Percentiles rank a stretch among this genome's conserved stretches.
phyloP scores from a whole-genome alignment of 2,113 vertebrate genomes.

The Platichthys flesus region DNA sequence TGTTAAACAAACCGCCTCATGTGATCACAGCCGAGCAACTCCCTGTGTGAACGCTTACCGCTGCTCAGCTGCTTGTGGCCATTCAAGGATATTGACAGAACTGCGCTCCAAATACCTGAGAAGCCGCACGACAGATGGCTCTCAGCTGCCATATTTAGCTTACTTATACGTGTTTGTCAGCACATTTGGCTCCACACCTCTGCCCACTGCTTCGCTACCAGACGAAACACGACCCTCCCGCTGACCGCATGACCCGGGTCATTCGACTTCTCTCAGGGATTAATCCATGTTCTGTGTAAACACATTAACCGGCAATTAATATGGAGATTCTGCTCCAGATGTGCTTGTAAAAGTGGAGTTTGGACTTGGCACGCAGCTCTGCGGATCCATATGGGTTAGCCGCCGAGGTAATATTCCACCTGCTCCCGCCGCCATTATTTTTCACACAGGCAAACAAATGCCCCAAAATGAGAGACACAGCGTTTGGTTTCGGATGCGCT shows the following conservation, averaged over 20 bases:
- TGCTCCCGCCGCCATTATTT: constrained; percentile 72
- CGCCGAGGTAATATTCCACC: constrained; percentile 72
- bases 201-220: constrained; percentile 1
- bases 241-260: constrained; percentile 62
- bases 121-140: constrained; percentile 48
- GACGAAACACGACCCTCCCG: constrained; percentile 25
- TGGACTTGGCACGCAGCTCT: constrained; percentile 65
- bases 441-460: constrained; percentile 69
- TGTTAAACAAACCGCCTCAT: constrained; percentile 38
- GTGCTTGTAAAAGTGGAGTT: constrained; percentile 74
- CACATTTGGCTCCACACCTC: constrained; percentile 25
- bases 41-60: too few species aligned
- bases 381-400: constrained; percentile 68
- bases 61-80: constrained; percentile 16
- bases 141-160: constrained; percentile 31
- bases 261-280: constrained; percentile 60
- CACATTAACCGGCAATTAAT: constrained; percentile 77
- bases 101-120: constrained; percentile 17
- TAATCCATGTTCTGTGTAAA: constrained; percentile 70
- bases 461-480: constrained; percentile 66
- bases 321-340: constrained; percentile 78
- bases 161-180: constrained; percentile 29
- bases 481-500: constrained; percentile 47
- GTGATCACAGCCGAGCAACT: constrained; percentile 22
- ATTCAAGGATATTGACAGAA: constrained; percentile 27